Conservation (phyloP, 2,113 vertebrate genomes). For the Variabilichromis moorii region DNA sequence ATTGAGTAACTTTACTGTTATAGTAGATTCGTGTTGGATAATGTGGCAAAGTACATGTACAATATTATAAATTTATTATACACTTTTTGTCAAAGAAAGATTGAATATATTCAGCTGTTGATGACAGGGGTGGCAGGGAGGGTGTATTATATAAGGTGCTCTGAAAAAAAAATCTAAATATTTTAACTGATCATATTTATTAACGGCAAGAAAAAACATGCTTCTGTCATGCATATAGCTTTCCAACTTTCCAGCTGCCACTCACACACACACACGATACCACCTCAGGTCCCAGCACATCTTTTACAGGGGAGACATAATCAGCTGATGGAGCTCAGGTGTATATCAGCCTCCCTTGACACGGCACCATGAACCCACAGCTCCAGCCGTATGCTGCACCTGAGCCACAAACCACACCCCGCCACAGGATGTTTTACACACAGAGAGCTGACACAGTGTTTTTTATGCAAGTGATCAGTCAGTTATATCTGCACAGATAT, state of each 20-base stretch:
- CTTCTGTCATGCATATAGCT: neutral
- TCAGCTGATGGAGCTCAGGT: neutral
- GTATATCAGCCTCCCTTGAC: neutral
- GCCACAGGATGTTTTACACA: neutral
- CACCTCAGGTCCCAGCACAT: neutral
- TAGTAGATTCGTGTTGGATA: rapidly evolving
- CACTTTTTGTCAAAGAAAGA: neutral
- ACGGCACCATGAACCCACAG: neutral
- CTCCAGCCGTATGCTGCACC: rapidly evolving
- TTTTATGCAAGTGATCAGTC: neutral
- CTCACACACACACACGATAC: neutral
- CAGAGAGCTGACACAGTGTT: neutral
- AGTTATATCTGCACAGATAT: neutral
- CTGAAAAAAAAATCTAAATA: neutral
- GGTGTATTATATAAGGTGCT: neutral
- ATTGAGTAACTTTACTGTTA: neutral
- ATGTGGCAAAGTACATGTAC: neutral
- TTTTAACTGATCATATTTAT: neutral
- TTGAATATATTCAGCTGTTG: neutral
- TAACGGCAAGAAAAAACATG: neutral
- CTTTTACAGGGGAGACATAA: neutral
- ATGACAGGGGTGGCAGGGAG: neutral
- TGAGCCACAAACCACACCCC: neutral
- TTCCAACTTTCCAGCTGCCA: neutral
- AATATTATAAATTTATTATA: neutral